These are phyloP conservation scores for Stenotaenia linearis DNA, from an alignment of 2,888 invertebrate genomes.

Conservation along the genomic window DNA sequence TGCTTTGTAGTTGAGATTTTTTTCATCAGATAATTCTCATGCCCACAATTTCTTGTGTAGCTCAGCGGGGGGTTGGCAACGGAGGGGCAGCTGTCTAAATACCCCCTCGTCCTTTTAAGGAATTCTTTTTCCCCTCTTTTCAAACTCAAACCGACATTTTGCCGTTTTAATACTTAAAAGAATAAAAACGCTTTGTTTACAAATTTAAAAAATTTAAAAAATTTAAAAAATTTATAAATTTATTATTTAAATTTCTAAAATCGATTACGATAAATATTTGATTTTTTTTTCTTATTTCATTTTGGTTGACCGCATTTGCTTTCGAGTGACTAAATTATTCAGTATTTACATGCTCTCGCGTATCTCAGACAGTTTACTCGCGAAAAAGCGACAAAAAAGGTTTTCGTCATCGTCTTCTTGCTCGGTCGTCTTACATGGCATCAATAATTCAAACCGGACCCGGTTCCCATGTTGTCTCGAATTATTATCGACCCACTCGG, in stretches of 20 bases:
- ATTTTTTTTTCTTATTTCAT: not conserved
- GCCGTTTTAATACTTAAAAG: not conserved
- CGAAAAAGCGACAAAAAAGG: not conserved
- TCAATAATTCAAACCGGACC: slow-evolving; percentile 23
- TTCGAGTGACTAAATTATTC: not conserved
- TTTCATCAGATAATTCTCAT: slow-evolving; percentile 3
- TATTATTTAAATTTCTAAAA: not conserved
- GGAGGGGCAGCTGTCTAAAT: slow-evolving; percentile 20
- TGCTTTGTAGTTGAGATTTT: not conserved
- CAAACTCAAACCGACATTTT: not conserved
- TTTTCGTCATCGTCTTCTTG: too few species aligned
- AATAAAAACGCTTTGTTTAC: not conserved
- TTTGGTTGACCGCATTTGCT: slow-evolving; percentile 20
- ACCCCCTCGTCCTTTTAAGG: not conserved
- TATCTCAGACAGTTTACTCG: not conserved
- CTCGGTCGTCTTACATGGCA: not conserved
- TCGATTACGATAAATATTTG: not conserved
- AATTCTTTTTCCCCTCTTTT: not conserved
- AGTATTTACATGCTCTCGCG: not conserved
- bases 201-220: not conserved
- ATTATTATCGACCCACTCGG: slow-evolving; percentile 3
- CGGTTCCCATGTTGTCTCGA: not conserved
- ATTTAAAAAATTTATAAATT: not conserved
- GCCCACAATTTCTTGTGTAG: not conserved
- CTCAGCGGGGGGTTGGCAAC: not conserved